Base-by-base conservation (phyloP, 2,888 invertebrate genomes). In the Alcis repandata region DNA sequence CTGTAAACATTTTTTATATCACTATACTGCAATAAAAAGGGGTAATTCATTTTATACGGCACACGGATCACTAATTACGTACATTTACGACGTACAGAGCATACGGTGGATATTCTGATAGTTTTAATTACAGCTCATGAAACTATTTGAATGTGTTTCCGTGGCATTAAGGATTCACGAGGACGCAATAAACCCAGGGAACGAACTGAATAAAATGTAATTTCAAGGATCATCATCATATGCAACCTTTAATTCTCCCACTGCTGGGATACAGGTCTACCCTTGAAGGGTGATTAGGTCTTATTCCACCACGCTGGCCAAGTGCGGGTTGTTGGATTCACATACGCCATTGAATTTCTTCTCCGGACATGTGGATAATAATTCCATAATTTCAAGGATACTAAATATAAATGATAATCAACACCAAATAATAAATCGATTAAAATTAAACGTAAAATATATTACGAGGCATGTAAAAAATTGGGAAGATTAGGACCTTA, bases 131-230 rank as follows among this genome's bases (percentile, higher is more conserved):
- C 48, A 13, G 11, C 45, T 54, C 15, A 61, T 65, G 38, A 62
- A 62, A 64, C 36, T 52, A 65, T 64, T 59, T 38, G 19, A 41
- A 45, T 67, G 51, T 36, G 51, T 63, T 67, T 72, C 45, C 63
- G 71, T 75, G 88, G 88, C 91, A 91, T 91, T 91, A 82, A 92
- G 91, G 91, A 91, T 91, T 91, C 91, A 91, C 90, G 90, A 89
- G 79, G 90, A 88, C 91, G 91, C 91, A 91, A 91, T 89, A 84
- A 27, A 71, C 73, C 80, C 82, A 79, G 77, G 79, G 68, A 72
- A 56, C 49, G 8, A 22, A 20, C 15, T 56, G 20, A 56, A 56
- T 22, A 27, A 38, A 20, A 53, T 15, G 15, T 11, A 1, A 36
- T n/a, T 52, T 36, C 36, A 36, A 19, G 36, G 36, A 13, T 36